These are phyloP conservation scores for Molossus molossus DNA, from an alignment of 2,797 vertebrate species.

Conservation along the genomic window DNA sequence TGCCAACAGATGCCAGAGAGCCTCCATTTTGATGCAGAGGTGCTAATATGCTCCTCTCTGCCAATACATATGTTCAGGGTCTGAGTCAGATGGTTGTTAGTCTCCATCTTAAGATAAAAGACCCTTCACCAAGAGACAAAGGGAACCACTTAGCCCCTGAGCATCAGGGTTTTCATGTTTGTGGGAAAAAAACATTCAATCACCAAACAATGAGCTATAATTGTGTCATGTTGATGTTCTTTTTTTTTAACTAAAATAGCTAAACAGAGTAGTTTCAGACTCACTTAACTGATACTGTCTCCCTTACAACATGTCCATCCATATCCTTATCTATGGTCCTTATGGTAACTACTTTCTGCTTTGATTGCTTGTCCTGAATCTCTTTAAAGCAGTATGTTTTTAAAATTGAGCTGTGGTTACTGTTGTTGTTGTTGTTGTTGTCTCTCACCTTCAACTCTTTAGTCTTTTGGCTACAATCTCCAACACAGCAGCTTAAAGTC, in stretches of 20 bases:
- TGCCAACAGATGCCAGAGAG: not conserved
- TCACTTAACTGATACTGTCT: not conserved
- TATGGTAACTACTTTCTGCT: not conserved
- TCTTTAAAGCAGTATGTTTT: conserved; percentile 27
- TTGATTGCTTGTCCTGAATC: not conserved
- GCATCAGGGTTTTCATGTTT: not conserved
- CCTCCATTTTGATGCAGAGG: not conserved
- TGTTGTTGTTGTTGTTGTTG: not conserved
- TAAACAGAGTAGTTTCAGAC: not conserved
- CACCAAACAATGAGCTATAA: not conserved
- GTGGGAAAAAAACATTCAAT: not conserved
- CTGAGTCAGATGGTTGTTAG: not conserved
- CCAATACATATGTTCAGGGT: not conserved
- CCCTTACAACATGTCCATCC: not conserved
- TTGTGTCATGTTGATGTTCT: not conserved
- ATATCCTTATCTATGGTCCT: not conserved
- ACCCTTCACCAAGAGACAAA: not conserved
- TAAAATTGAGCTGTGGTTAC: not conserved
- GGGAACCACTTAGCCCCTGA: not conserved
- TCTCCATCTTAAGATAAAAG: not conserved
- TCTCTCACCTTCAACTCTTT: not conserved
- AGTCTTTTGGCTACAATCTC: not conserved
- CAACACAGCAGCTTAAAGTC: not conserved
- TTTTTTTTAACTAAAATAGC: not conserved
- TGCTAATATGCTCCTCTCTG: not conserved